Evolutionary conservation across 1,140 invertebrate species (phyloP), one percentile per base, ranked within the genome.

Genomic region (Rhopalosiphum padi): DNA sequence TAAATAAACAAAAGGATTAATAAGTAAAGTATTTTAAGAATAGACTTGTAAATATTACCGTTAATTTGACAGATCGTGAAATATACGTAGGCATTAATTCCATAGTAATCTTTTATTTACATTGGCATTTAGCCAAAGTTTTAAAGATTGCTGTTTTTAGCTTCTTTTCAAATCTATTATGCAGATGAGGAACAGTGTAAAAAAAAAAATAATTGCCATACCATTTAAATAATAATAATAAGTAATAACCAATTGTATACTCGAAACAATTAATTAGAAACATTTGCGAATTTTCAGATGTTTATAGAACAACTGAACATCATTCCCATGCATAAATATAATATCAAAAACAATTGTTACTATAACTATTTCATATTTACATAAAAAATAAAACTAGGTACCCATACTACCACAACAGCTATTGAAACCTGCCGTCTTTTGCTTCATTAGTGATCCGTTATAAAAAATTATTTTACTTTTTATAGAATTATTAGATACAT

Each of bases 1-100:
- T 77, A n/a, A 77, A n/a, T 77, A 77, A 77, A 77, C 60, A 77
- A 77, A 77, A 77, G 60, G n/a, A 35, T 77, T 77, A 77, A 77
- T 77, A 35, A n/a, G 30, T n/a, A 9, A 77, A 77, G 60, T n/a
- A 77, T 77, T 77, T 77, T 77, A 77, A 77, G n/a, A 77, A 77
- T 77, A 83, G 2, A 83, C 82, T 83, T 83, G 41, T 37, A 83
- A 41, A 83, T 41, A 85, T 43, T 43, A 85, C 37, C 37, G 23
- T 85, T 85, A 85, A 85, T 85, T 85, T 85, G 83, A 41, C 83
- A 85, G 35, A 41, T 41, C 83, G 23, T 41, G 41, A 41, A 25
- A 25, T 41, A 25, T 41, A 41, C 25, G 23, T 85, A 85, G 2
- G 83, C 83, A 37, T 83, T 37, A 22, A 83, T 35, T 37, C 35